phyloP scores from a whole-genome alignment of 2,797 vertebrate genomes.

The Macropodus opercularis region DNA sequence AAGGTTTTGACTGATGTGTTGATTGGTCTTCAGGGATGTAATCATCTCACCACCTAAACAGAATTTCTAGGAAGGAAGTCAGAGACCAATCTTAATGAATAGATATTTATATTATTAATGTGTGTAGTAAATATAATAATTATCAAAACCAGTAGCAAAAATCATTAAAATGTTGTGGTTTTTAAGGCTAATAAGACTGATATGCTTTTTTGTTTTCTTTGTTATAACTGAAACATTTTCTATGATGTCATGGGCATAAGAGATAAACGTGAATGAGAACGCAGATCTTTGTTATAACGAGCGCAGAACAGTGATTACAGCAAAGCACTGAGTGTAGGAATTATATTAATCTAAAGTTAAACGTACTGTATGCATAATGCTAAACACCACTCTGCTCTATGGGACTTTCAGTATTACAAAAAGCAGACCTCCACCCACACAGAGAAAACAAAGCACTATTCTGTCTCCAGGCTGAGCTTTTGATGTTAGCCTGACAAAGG shows the following conservation, averaged over 20 bases:
- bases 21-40: neutral
- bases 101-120: neutral
- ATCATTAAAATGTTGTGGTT: no score
- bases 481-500: slow-evolving; percentile 79
- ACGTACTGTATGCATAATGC: no score
- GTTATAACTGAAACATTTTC: neutral
- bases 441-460: slow-evolving; percentile 69
- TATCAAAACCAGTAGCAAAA: no score
- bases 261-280: neutral
- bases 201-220: neutral
- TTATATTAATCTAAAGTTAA: no score
- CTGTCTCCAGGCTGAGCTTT: slow-evolving; percentile 71
- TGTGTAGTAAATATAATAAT: no score
- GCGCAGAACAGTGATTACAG: neutral
- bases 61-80: neutral
- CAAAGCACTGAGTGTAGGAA: neutral
- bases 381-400: slow-evolving; percentile 16
- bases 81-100: neutral
- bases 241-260: neutral
- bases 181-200: no score
- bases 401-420: slow-evolving; percentile 56
- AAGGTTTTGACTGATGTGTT: slow-evolving; percentile 10
- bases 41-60: neutral
- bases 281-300: neutral
- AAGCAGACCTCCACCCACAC: slow-evolving; percentile 66